Conservation (phyloP, 2,113 vertebrate genomes). For the Microtus montanus region DNA sequence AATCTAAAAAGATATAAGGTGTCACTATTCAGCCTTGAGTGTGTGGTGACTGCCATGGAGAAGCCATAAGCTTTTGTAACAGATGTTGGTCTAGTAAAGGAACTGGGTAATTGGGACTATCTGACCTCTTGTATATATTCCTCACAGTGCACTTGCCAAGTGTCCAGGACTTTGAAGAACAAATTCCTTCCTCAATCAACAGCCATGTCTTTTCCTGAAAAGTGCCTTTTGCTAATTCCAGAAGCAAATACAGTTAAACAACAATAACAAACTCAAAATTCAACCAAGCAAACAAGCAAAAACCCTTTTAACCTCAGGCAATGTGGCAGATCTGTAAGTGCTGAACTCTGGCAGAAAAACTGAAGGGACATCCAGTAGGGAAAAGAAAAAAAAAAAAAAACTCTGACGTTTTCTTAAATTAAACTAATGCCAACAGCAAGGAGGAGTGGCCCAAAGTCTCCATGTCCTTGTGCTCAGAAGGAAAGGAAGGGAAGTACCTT, state of each 20-base stretch:
- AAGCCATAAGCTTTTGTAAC: not conserved
- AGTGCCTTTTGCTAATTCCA: constrained; percentile 72
- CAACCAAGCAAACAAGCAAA: not conserved
- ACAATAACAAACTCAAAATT: constrained; percentile 69
- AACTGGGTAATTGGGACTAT: constrained; percentile 61
- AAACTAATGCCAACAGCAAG: not conserved
- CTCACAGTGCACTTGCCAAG: constrained; percentile 68
- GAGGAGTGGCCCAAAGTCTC: not conserved
- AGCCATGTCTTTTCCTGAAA: constrained; percentile 56
- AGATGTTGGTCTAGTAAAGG: not conserved
- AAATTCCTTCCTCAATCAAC: not conserved
- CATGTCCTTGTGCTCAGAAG: not conserved
- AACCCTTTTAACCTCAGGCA: constrained; percentile 32
- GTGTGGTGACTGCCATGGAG: not conserved
- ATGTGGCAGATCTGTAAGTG: constrained; percentile 48
- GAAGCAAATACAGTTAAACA: constrained; percentile 78
- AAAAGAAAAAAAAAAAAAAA: too few relatives aligned
- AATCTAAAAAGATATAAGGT: not conserved
- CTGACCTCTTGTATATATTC: constrained; percentile 68
- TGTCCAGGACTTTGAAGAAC: constrained; percentile 67
- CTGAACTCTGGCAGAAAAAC: constrained; percentile 67
- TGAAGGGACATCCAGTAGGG: constrained; percentile 29
- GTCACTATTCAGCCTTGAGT: not conserved
- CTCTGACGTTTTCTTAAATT: not conserved
- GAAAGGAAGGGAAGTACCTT: not conserved